Conservation (phyloP, 2,888 invertebrate genomes). For the Rhamphomyia laevipes region DNA sequence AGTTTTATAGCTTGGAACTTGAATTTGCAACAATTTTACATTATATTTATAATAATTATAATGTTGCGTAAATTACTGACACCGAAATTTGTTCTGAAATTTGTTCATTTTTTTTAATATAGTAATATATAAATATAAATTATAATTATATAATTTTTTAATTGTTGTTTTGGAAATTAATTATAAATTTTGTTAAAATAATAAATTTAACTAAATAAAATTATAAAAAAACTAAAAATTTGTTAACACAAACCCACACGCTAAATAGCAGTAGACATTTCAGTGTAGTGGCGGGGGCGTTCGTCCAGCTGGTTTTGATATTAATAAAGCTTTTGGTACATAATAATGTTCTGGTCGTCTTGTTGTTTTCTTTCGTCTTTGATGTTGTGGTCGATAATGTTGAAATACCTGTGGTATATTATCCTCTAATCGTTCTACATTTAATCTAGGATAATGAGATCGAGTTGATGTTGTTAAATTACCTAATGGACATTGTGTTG, state of each 20-base stretch:
- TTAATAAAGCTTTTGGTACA: conserved; percentile 33
- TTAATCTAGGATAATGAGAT: conserved; percentile 11
- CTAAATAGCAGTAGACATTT: too few relatives aligned
- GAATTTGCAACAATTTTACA: too few relatives aligned
- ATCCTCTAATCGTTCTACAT: conserved; percentile 5
- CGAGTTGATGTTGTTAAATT: conserved; percentile 7
- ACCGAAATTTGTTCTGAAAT: background rate
- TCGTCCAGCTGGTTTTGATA: conserved; percentile 31
- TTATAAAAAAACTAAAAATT: conserved; percentile 1
- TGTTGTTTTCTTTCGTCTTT: conserved; percentile 15
- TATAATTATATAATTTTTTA: too few relatives aligned
- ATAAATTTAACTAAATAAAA: background rate
- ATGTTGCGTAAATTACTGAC: too few relatives aligned
- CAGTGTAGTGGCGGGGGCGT: conserved; percentile 36
- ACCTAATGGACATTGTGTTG: conserved; percentile 51
- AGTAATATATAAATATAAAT: too few relatives aligned
- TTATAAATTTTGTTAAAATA: too few relatives aligned
- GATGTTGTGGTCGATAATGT: conserved; percentile 8
- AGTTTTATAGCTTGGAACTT: too few relatives aligned
- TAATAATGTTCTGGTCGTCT: conserved; percentile 10
- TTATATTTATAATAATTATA: too few relatives aligned
- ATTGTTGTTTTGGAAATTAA: too few relatives aligned
- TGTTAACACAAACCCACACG: too few relatives aligned
- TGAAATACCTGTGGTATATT: conserved; percentile 10
- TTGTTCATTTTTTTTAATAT: too few relatives aligned